Base-by-base conservation (phyloP, 2,797 vertebrate genomes). In the Crenuchus spilurus region DNA sequence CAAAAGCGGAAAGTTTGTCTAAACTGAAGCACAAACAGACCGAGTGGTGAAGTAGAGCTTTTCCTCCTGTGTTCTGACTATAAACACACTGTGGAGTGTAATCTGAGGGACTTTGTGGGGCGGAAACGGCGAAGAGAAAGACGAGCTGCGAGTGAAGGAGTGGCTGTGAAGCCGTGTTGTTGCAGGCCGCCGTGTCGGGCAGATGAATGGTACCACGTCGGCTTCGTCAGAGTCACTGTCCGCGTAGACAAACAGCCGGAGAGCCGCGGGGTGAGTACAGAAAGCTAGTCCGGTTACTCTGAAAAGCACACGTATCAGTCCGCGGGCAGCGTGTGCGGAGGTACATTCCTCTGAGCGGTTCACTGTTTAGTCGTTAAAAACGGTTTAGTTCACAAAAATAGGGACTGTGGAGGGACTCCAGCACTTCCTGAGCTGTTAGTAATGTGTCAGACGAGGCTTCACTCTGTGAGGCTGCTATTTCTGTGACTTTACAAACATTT, bases 101-200 rank as follows among this genome's bases (percentile, higher is more conserved):
- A 37, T 72, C 24, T 62, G 75, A 68, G 37, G 54, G 52, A 42
- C 49, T 66, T 63, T 28, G 35, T 26, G 52, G 35, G 60, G 74
- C 75, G 74, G 80, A 80, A 80, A 70, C 64, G n/a, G 57, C 8
- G 35, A 22, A 39, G 61, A 63, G 51, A 74, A 24, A 63, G 60
- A 42, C 18, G 16, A 69, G 69, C 35, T 58, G 37, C 62, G 63
- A 3, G 41, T 39, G 66, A 71, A 74, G 77, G 80, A 64, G 80
- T 77, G 80, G 80, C 77, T 54, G n/a, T 60, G 72, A 28, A 70
- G 24, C 52, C 51, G 42, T 58, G 57, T 51, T 26, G 69, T 55
- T 70, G 24, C 20, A 31, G 63, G 62, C 31, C 35, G 41, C 46
- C 18, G 65, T 68, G 67, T 55, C 54, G 72, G 30, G 64, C 54